These are phyloP conservation scores for Distichodus sexfasciatus DNA, from an alignment of 2,797 vertebrate genomes.

Conservation along the genomic window DNA sequence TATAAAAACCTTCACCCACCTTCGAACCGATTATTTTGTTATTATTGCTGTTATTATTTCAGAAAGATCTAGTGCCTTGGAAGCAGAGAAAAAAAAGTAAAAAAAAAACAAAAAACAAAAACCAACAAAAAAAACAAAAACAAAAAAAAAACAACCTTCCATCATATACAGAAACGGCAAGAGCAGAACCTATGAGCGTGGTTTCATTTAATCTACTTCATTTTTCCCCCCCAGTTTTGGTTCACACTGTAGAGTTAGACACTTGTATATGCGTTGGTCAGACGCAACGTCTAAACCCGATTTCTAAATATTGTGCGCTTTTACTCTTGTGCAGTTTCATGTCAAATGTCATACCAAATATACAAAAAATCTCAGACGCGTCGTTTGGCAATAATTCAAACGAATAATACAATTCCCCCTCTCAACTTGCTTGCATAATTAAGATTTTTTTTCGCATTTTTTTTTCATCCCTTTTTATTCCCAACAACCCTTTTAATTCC, in stretches of 20 bases:
- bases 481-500: constrained; percentile 44
- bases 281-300: too few species aligned
- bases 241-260: too few species aligned
- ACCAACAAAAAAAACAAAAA: constrained; percentile 84
- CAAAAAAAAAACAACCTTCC: constrained; percentile 77
- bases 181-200: constrained; percentile 45
- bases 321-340: constrained; percentile 35
- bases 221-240: neutral
- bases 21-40: constrained; percentile 53
- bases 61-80: constrained; percentile 96
- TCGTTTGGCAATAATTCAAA: constrained; percentile 46
- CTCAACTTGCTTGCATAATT: constrained; percentile 53
- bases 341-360: constrained; percentile 19
- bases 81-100: constrained; percentile 89
- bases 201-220: constrained; percentile 20
- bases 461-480: constrained; percentile 21
- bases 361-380: constrained; percentile 27
- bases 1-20: constrained; percentile 14
- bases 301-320: neutral
- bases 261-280: too few species aligned
- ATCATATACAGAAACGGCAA: constrained; percentile 86
- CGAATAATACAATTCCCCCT: constrained; percentile 43
- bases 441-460: constrained; percentile 42
- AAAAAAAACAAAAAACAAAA: constrained; percentile 72
- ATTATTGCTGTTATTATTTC: constrained; percentile 69